Percentiles rank a stretch among this genome's conserved stretches.
phyloP scores from a whole-genome alignment of 1,140 invertebrate genomes.

The Heliconius nattereri region DNA sequence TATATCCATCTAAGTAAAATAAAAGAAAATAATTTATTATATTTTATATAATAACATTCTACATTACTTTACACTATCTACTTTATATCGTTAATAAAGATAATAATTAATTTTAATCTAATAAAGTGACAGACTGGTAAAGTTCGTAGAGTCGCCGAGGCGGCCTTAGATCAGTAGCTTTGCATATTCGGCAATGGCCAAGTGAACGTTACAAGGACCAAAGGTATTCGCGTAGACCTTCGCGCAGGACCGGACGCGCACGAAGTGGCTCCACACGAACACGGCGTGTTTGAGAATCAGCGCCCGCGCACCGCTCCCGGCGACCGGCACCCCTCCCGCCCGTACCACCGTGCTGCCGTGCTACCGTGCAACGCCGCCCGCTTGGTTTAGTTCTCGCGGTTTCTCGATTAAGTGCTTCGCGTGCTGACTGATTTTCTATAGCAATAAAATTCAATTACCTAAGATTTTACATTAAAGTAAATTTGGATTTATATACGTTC shows the following conservation, averaged over 20 bases:
- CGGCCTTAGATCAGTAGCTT: conserved; percentile 80
- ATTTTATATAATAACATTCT: conserved; percentile 80
- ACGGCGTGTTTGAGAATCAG: conserved; percentile 5
- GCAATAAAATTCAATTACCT: conserved; percentile 83
- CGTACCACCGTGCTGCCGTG: conserved; percentile 24
- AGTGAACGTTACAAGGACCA: conserved; percentile 79
- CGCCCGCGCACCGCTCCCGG: conserved; percentile 45
- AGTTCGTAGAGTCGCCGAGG: conserved; percentile 79
- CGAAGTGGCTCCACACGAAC: conserved; percentile 76
- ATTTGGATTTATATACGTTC: conserved; percentile 82
- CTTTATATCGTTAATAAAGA: conserved; percentile 79
- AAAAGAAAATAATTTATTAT: conserved; percentile 79
- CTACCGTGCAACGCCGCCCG: conserved; percentile 70
- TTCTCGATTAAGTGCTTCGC: conserved; percentile 83
- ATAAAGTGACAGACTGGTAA: conserved; percentile 81
- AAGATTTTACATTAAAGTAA: conserved; percentile 83
- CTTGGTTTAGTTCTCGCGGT: conserved; percentile 79
- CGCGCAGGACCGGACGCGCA: conserved; percentile 80
- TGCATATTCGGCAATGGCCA: conserved; percentile 80
- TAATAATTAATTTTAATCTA: conserved; percentile 82
- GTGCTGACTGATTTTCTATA: conserved; percentile 83
- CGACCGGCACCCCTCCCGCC: conserved; percentile 49
- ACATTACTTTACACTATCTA: conserved; percentile 80
- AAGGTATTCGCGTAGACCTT: conserved; percentile 74
- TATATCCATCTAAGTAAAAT: conserved; percentile 72